These are phyloP conservation scores for Stigmatopora nigra DNA, from an alignment of 2,113 vertebrate species.

Conservation along the genomic window DNA sequence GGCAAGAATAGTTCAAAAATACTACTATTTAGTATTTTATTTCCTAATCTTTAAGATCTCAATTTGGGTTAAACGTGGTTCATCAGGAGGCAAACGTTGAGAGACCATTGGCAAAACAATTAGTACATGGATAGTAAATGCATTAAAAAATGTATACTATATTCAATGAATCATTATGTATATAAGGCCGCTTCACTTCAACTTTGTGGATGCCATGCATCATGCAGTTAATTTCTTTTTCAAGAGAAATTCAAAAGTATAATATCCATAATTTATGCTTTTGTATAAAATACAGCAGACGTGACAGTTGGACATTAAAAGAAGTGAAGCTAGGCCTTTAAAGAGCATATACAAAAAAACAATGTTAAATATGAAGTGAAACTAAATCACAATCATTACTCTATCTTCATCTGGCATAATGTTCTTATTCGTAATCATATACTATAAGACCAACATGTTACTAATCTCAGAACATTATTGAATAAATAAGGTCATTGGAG, in stretches of 20 bases:
- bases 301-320: not conserved
- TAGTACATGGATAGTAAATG: conserved; percentile 21
- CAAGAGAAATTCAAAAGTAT: conserved; percentile 18
- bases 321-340: conserved; percentile 34
- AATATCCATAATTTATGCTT: conserved; percentile 33
- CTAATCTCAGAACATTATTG: conserved; percentile 52
- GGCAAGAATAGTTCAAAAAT: not conserved
- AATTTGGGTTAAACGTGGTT: conserved; percentile 50
- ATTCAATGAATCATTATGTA: conserved; percentile 26
- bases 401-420: conserved; percentile 16
- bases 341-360: conserved; percentile 25
- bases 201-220: conserved; percentile 24
- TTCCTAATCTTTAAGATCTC: conserved; percentile 27
- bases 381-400: conserved; percentile 13
- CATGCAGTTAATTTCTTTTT: conserved; percentile 11
- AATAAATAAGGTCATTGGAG: conserved; percentile 61
- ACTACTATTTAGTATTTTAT: not conserved
- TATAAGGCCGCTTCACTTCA: conserved; percentile 9
- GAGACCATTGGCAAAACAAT: conserved; percentile 38
- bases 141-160: conserved; percentile 18
- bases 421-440: conserved; percentile 11
- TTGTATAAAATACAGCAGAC: conserved; percentile 53
- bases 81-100: conserved; percentile 47
- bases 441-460: conserved; percentile 36
- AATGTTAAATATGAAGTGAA: conserved; percentile 11